Conservation (phyloP, 2,797 vertebrate genomes). For the Xenentodon cancila region DNA sequence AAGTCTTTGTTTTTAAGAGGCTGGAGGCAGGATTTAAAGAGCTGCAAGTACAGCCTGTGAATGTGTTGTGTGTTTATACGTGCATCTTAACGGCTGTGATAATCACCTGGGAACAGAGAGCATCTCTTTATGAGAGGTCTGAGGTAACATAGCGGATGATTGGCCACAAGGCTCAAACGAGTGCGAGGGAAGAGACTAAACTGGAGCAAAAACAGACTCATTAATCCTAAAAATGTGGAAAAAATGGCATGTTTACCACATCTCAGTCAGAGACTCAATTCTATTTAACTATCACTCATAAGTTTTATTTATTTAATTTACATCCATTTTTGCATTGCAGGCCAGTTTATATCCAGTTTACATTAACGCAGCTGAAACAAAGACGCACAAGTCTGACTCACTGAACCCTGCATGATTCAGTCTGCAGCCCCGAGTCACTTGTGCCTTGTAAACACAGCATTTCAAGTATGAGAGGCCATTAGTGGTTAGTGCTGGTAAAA, state of each 20-base stretch:
- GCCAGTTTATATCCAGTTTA: not conserved
- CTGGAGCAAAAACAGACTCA: no score
- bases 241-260: no score
- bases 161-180: constrained; percentile 17
- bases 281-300: no score
- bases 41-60: constrained; percentile 6
- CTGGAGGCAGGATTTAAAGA: constrained; percentile 65
- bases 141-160: constrained; percentile 11
- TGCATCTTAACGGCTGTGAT: constrained; percentile 21
- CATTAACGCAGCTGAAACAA: not conserved
- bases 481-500: constrained; percentile 25
- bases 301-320: no score
- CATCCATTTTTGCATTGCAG: no score
- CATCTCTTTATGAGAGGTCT: constrained; percentile 58
- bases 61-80: constrained; percentile 34
- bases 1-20: constrained; percentile 65
- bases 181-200: not conserved
- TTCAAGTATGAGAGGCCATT: constrained; percentile 12
- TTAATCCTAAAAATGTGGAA: no score
- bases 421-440: constrained; percentile 1
- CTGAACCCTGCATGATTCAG: constrained; percentile 22
- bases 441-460: constrained; percentile 33
- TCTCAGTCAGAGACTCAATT: no score
- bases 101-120: constrained; percentile 66
- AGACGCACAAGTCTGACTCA: constrained; percentile 5